Evolutionary conservation across 2,888 invertebrate species (phyloP).

Genomic region (Trilocha varians): DNA sequence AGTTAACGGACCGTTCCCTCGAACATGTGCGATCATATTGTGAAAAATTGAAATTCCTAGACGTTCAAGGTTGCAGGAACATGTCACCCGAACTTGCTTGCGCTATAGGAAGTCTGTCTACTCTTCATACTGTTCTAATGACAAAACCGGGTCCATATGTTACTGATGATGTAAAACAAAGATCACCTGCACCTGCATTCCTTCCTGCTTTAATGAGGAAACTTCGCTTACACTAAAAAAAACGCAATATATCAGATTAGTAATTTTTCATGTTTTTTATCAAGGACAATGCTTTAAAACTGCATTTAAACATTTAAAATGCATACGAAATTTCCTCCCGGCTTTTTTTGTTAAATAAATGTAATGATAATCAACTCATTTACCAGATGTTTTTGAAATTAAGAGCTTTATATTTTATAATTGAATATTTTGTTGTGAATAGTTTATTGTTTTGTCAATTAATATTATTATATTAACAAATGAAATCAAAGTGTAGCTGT

Average conservation of each 20-base stretch:
- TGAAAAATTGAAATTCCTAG: conserved; percentile 68
- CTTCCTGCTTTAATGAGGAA: conserved; percentile 53
- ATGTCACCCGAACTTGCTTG: conserved; percentile 62
- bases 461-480: neutral
- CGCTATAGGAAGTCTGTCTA: conserved; percentile 44
- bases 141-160: conserved; percentile 63
- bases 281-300: neutral
- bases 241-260: too few species aligned
- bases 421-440: too few species aligned
- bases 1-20: conserved; percentile 73
- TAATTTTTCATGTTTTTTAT: neutral
- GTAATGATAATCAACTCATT: too few species aligned
- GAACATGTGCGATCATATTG: conserved; percentile 64
- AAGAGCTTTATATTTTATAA: too few species aligned
- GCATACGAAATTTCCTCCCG: too few species aligned
- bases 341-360: too few species aligned
- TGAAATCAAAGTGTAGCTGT: neutral
- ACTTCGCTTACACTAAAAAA: conserved; percentile 41
- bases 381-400: too few species aligned
- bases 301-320: neutral
- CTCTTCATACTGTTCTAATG: conserved; percentile 60
- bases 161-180: conserved; percentile 48
- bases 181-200: conserved; percentile 50
- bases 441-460: too few species aligned
- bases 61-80: conserved; percentile 70